These are phyloP conservation scores for Cactoblastis cactorum DNA, from an alignment of 2,888 invertebrate genomes.

Conservation along the genomic window DNA sequence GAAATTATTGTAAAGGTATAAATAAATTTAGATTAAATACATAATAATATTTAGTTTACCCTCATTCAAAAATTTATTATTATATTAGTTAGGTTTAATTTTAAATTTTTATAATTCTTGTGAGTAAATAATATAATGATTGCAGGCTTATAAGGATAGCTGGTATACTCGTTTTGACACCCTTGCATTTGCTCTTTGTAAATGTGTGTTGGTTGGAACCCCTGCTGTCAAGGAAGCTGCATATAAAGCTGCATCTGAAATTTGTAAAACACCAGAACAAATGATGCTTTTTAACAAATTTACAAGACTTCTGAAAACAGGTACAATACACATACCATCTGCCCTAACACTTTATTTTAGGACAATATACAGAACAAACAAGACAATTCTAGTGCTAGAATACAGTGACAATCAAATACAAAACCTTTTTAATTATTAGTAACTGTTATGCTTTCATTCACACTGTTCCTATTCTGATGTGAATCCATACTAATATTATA, in stretches of 20 bases:
- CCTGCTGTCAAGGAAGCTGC: constrained; percentile 68
- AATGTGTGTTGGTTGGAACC: constrained; percentile 70
- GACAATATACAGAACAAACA: too few relatives aligned
- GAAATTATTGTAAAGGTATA: constrained; percentile 57
- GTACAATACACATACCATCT: constrained; percentile 28
- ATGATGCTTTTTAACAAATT: constrained; percentile 82
- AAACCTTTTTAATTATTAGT: too few relatives aligned
- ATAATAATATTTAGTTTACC: background rate
- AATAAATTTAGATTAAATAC: background rate
- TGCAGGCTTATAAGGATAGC: constrained; percentile 70
- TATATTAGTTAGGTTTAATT: background rate
- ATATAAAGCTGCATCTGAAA: constrained; percentile 71
- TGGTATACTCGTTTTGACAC: constrained; percentile 77
- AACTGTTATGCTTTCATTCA: too few relatives aligned
- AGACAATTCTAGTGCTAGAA: too few relatives aligned
- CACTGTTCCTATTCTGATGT: too few relatives aligned
- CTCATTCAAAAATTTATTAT: background rate
- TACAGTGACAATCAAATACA: too few relatives aligned
- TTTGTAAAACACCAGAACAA: constrained; percentile 82
- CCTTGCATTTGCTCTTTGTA: constrained; percentile 81
- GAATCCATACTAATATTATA: too few relatives aligned
- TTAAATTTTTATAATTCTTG: background rate
- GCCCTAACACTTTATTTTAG: too few relatives aligned
- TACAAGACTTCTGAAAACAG: constrained; percentile 71
- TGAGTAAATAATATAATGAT: constrained; percentile 11